These are phyloP conservation scores for Colius striatus DNA, from an alignment of 2,113 vertebrate genomes.

Conservation along the genomic window DNA sequence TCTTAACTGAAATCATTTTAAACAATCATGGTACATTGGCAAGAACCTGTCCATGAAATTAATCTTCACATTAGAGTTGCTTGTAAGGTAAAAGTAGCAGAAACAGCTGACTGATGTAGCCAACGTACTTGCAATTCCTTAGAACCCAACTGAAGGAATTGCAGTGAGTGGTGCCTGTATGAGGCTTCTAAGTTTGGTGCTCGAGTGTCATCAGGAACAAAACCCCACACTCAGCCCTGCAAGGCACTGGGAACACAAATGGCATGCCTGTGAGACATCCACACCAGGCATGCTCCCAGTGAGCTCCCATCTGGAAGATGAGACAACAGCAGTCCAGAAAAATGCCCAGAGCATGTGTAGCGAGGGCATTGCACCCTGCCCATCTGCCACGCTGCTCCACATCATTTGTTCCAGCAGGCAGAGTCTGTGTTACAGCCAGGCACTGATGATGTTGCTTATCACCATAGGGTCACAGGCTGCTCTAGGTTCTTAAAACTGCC, in stretches of 20 bases:
- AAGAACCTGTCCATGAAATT: background rate
- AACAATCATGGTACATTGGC: background rate
- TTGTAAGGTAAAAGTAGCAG: background rate
- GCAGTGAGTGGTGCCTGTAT: background rate
- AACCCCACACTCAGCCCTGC: background rate
- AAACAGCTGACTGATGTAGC: background rate
- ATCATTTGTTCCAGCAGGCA: background rate
- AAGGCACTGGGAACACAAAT: background rate
- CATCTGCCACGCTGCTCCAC: background rate
- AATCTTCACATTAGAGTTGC: background rate
- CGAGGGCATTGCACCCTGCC: background rate
- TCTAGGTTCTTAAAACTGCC: background rate
- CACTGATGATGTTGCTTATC: background rate
- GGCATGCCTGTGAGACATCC: fast-evolving
- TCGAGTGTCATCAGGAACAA: fast-evolving
- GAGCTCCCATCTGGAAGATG: background rate
- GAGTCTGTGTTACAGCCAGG: background rate
- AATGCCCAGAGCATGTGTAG: fast-evolving
- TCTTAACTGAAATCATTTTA: background rate
- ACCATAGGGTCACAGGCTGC: background rate
- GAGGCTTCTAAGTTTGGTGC: background rate
- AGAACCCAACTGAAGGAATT: background rate
- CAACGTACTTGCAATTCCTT: background rate
- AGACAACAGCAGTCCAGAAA: background rate
- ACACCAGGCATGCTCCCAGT: fast-evolving